These are phyloP conservation scores for Limnephilus marmoratus DNA, from an alignment of 2,888 invertebrate genomes.

Conservation along the genomic window DNA sequence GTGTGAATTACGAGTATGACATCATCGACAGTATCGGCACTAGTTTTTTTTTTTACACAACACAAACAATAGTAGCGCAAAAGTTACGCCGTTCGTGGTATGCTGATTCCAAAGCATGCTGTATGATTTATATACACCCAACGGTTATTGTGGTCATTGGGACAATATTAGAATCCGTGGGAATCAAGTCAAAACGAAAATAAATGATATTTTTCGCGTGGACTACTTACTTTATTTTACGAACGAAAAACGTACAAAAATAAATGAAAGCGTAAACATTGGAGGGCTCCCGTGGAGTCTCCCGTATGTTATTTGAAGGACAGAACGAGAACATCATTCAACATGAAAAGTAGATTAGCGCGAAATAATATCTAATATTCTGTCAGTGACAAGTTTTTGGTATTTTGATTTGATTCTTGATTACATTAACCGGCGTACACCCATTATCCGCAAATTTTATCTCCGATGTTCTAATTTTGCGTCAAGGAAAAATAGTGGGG, in stretches of 20 bases:
- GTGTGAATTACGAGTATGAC: background rate
- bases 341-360: background rate
- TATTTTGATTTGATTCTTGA: background rate
- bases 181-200: background rate
- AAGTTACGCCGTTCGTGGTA: background rate
- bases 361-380: background rate
- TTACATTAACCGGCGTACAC: background rate
- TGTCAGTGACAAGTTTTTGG: background rate
- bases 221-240: background rate
- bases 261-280: background rate
- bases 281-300: background rate
- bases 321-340: background rate
- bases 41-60: background rate
- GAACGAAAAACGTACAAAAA: background rate
- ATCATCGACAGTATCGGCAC: background rate
- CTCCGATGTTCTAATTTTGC: background rate
- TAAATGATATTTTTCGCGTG: background rate
- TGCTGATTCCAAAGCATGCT: background rate
- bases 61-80: background rate
- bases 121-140: no score
- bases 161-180: background rate
- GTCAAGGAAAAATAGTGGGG: conserved; percentile 37
- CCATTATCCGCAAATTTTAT: background rate
- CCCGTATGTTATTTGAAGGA: background rate
- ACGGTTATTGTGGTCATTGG: no score